A percentile compares a stretch with the other conserved stretches of the same genome.
Conservation (phyloP, 23 tunicate species). For the Ciona savignyi region DNA sequence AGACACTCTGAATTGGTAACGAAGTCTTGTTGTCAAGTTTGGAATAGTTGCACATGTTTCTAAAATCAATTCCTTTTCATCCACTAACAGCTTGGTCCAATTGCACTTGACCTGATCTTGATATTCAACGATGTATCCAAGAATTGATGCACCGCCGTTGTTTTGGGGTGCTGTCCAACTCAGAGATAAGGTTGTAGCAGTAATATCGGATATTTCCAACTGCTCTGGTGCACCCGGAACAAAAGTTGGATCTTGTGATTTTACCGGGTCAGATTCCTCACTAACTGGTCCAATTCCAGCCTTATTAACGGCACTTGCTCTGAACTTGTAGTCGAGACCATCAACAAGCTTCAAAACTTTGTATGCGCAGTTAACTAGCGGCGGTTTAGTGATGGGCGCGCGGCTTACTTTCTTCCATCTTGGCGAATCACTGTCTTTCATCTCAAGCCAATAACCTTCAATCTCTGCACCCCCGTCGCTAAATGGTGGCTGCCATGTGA, state of each 20-base stretch:
- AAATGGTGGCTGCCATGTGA: conserved; percentile 79
- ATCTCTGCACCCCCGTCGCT: conserved; percentile 75
- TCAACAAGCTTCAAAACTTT: conserved; percentile 36
- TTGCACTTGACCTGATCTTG: too few species aligned
- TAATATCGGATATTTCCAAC: conserved; percentile 43
- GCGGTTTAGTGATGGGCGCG: conserved; percentile 62
- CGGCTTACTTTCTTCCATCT: conserved; percentile 86
- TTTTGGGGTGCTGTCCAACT: too few species aligned
- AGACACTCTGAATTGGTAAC: too few species aligned
- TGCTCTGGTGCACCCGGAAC: conserved; percentile 41
- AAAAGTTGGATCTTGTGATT: conserved; percentile 60
- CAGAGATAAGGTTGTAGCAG: too few species aligned
- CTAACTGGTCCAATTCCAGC: conserved; percentile 58
- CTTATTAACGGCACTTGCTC: conserved; percentile 77
- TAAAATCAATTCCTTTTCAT: too few species aligned
- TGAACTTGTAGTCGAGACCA: conserved; percentile 62
- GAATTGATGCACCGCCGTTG: too few species aligned
- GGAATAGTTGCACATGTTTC: too few species aligned
- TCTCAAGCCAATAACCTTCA: conserved; percentile 91
- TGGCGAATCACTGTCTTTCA: conserved; percentile 52
- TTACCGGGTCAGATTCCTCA: conserved; percentile 75
- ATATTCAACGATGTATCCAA: too few species aligned
- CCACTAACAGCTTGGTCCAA: too few species aligned
- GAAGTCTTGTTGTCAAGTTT: too few species aligned
- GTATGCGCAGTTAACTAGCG: conserved; percentile 29